Evolutionary conservation across 2,113 vertebrate species (phyloP).

Genomic region (Lota lota): DNA sequence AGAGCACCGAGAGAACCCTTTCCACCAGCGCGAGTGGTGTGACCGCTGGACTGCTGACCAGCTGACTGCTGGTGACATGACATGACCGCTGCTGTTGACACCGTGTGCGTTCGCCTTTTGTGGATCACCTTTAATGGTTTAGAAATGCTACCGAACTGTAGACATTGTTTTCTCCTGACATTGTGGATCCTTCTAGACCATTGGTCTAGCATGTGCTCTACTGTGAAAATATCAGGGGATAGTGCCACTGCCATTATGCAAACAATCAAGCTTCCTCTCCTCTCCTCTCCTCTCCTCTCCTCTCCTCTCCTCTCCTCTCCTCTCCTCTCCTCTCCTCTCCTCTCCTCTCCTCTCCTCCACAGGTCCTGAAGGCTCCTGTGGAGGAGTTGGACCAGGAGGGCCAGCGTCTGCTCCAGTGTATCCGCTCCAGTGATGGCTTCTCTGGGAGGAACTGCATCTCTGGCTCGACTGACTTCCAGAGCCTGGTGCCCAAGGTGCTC

Average conservation of each 20-base stretch:
- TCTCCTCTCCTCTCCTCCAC: background rate
- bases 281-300: slow-evolving; percentile 1
- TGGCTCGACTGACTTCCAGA: slow-evolving; percentile 96
- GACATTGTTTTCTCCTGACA: too few species aligned
- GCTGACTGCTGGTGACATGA: too few species aligned
- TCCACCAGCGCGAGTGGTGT: too few species aligned
- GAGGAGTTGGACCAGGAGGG: slow-evolving; percentile 95
- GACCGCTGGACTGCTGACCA: too few species aligned
- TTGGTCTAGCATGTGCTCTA: too few species aligned
- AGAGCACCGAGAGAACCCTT: too few species aligned
- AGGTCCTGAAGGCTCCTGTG: slow-evolving; percentile 94
- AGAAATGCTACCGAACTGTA: too few species aligned
- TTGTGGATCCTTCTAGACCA: too few species aligned
- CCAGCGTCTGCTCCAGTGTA: slow-evolving; percentile 92
- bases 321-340: background rate
- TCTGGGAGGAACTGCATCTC: slow-evolving; percentile 95
- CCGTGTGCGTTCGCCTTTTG: too few species aligned
- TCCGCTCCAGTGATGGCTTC: slow-evolving; percentile 91
- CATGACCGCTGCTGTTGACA: too few species aligned
- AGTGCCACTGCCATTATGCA: background rate
- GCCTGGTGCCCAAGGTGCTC: slow-evolving; percentile 87
- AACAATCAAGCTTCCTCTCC: background rate
- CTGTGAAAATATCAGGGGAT: background rate
- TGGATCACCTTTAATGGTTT: too few species aligned
- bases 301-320: background rate